A percentile compares a stretch with the other conserved stretches of the same genome.
These are phyloP conservation scores for Oplegnathus fasciatus DNA, from an alignment of 2,113 vertebrate species.

Conservation along the genomic window DNA sequence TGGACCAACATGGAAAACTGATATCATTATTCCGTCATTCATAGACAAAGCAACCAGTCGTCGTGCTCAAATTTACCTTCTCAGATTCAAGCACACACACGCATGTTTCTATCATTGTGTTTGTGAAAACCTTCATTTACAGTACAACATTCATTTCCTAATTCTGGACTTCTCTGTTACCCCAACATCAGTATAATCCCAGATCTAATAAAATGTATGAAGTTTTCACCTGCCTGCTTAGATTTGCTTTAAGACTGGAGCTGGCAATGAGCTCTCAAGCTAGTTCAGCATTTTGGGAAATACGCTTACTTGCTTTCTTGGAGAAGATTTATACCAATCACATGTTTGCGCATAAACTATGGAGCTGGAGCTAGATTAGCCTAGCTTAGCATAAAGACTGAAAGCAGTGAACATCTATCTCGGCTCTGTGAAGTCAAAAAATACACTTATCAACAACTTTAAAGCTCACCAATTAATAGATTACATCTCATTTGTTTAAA, in stretches of 20 bases:
- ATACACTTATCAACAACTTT: background rate
- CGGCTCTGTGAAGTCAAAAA: background rate
- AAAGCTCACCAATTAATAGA: background rate
- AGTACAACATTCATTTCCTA: background rate
- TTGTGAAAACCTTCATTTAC: background rate
- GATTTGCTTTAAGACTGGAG: background rate
- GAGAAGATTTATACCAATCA: background rate
- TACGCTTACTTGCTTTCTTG: too few relatives aligned
- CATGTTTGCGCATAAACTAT: background rate
- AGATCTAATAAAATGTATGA: background rate
- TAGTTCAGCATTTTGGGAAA: too few relatives aligned
- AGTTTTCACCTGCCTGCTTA: background rate
- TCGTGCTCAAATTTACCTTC: background rate
- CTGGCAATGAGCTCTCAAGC: background rate
- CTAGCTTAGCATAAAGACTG: too few relatives aligned
- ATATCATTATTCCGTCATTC: slow-evolving; percentile 7
- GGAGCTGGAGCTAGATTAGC: background rate
- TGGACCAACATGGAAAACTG: background rate
- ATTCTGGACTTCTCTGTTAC: too few relatives aligned
- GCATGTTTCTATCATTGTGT: background rate
- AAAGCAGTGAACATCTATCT: too few relatives aligned
- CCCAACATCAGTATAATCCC: background rate
- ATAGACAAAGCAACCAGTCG: background rate
- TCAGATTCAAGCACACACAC: background rate
- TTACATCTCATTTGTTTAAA: background rate